Evolutionary conservation across 2,888 invertebrate species (phyloP), one percentile per base, ranked within the genome.

Genomic region (Melanchra persicariae): DNA sequence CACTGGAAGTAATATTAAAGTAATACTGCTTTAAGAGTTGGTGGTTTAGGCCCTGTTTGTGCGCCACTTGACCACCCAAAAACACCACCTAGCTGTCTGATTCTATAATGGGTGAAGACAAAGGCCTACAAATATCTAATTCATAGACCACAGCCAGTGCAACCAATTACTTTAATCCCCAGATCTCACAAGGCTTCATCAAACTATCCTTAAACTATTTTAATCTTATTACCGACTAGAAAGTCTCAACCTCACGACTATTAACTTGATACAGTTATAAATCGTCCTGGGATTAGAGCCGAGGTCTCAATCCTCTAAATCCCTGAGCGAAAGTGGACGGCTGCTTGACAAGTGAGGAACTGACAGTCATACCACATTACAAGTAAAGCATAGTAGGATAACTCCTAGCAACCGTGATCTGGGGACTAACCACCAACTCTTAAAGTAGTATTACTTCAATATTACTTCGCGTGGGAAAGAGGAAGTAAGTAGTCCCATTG

Each of bases 201-300:
- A n/a, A 49, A 55, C 19, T 37, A 68, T 77, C 76, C 77, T 81
- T 64, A 15, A 30, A 79, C 49, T 70, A 75, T 81, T 69, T 70
- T 81, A 76, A 67, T 72, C 59, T 52, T 58, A 64, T 68, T 58
- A 72, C 37, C 12, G 30, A 62, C 45, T 59, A 82, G 82, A 82
- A 82, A 82, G 82, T 71, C 43, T 26, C n/a, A 0, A 62, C 22
- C 52, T 67, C 65, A 68, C 68, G 63, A 58, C 66, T 66, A 73
- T 82, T 61, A 79, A 68, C 67, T 66, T 70, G 66, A 79, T 73
- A 74, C 79, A 59, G 77, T 65, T 70, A 80, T 77, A 69, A 83
- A 77, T 80, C 75, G 80, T 77, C 72, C 57, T 71, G 75, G 85
- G 83, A 83, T 85, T 83, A 83, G 34, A 68, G 9, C 40, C 63